Conservation (phyloP, 2,797 vertebrate species). For the Martes flavigula region DNA sequence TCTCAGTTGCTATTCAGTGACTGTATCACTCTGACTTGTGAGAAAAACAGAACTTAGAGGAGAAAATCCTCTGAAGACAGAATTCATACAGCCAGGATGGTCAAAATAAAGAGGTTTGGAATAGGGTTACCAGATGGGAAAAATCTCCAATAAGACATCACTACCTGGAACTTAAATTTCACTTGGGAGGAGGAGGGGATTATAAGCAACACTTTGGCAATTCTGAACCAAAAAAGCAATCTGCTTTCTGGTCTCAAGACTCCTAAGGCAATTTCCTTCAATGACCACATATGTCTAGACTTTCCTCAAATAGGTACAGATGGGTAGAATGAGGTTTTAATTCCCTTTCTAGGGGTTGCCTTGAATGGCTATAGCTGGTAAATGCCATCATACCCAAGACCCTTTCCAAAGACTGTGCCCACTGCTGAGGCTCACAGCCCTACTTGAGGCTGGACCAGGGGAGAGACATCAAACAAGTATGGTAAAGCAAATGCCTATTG, state of each 20-base stretch:
- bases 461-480: neutral
- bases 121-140: neutral
- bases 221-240: slow-evolving; percentile 8
- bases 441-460: neutral
- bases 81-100: neutral
- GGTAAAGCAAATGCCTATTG: neutral
- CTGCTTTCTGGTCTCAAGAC: neutral
- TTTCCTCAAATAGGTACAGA: neutral
- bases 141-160: neutral
- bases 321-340: neutral
- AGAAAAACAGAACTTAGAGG: neutral
- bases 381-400: neutral
- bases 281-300: neutral
- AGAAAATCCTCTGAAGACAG: neutral
- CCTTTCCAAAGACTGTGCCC: neutral
- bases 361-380: slow-evolving; percentile 17
- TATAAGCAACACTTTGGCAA: neutral
- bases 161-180: slow-evolving; percentile 17
- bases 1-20: neutral
- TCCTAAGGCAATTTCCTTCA: neutral
- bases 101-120: slow-evolving; percentile 6
- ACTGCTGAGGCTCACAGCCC: neutral
- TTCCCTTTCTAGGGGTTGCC: neutral
- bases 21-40: neutral
- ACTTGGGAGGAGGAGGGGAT: neutral